Percentiles rank a stretch among this genome's conserved stretches.
Conservation (phyloP, 2,113 vertebrate species). For the Delphinapterus leucas region DNA sequence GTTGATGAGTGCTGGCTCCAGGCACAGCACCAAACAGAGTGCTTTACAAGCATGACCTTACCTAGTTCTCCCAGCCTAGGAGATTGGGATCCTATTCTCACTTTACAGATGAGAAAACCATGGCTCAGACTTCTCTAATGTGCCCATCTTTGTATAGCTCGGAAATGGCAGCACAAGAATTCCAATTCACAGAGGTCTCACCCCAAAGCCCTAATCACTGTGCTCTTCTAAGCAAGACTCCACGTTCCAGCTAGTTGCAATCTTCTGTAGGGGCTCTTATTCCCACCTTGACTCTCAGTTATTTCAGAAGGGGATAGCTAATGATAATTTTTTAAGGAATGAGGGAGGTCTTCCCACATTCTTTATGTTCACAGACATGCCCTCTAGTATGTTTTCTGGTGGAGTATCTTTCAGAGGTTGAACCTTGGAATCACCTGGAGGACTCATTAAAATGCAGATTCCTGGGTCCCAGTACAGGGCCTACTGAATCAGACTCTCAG, state of each 20-base stretch:
- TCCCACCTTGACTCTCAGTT: neutral
- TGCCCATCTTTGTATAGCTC: neutral
- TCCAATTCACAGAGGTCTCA: neutral
- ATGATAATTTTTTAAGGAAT: neutral
- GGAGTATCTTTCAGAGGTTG: neutral
- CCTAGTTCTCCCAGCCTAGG: too few relatives aligned
- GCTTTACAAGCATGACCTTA: neutral
- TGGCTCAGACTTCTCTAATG: neutral
- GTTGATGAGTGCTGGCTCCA: too few relatives aligned
- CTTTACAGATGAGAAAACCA: neutral
- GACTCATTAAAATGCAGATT: neutral
- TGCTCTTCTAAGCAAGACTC: neutral
- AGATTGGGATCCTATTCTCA: neutral
- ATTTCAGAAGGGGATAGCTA: neutral
- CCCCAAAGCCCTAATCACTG: neutral
- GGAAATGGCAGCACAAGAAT: neutral
- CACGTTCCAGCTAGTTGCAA: neutral
- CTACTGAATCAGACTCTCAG: neutral
- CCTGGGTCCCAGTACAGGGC: neutral
- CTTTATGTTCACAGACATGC: neutral
- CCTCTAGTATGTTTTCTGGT: neutral
- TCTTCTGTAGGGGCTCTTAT: neutral
- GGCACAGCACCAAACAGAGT: neutral
- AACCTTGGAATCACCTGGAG: neutral
- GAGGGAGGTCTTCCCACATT: neutral